phyloP scores from a whole-genome alignment of 2,113 vertebrate genomes.

The Etia nguti region DNA sequence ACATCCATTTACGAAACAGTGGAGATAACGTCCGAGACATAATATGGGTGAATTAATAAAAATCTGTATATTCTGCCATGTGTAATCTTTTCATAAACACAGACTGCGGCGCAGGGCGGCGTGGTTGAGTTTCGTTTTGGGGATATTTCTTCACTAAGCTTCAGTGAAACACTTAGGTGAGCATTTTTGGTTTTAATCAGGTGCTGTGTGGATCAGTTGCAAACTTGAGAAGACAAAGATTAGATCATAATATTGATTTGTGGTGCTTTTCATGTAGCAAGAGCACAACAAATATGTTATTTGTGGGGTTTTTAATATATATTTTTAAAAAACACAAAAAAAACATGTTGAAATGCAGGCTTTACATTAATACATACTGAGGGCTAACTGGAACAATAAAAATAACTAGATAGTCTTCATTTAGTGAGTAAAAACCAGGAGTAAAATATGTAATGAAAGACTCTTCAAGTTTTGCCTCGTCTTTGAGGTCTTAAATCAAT shows the following conservation, averaged over 20 bases:
- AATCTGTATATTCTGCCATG: background rate
- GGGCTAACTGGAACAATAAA: background rate
- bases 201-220: background rate
- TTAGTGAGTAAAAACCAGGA: background rate
- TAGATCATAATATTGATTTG: background rate
- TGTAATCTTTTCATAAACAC: background rate
- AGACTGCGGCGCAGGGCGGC: background rate
- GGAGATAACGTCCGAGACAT: constrained; percentile 22
- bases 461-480: background rate
- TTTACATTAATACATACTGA: background rate
- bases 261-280: background rate
- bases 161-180: background rate
- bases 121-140: background rate
- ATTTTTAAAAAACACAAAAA: background rate
- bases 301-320: background rate
- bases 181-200: background rate
- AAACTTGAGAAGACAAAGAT: background rate
- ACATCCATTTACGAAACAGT: constrained; percentile 30
- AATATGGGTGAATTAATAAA: constrained; percentile 12
- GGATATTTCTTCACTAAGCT: background rate
- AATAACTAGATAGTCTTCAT: background rate
- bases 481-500: background rate
- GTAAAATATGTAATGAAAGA: background rate
- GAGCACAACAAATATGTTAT: background rate
- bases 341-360: background rate